Percentiles rank a stretch among this genome's conserved stretches.
These are phyloP conservation scores for Oryzias curvinotus DNA, from an alignment of 2,113 vertebrate species.

Conservation along the genomic window DNA sequence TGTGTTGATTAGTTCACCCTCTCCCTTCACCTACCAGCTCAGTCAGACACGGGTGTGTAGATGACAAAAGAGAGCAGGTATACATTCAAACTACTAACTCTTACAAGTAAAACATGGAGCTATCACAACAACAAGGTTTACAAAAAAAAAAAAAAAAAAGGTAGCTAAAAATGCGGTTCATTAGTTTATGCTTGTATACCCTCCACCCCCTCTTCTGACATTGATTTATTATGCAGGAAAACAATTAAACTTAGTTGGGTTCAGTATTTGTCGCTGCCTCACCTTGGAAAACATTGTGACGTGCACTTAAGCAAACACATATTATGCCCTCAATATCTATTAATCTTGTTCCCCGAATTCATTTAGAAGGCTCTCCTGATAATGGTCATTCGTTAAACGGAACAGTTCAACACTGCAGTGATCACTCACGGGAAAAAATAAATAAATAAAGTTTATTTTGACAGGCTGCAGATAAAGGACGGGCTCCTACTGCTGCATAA, in stretches of 20 bases:
- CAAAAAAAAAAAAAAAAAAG: not conserved
- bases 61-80: slow-evolving; percentile 19
- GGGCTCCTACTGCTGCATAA: not conserved
- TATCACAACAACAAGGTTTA: not conserved
- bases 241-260: slow-evolving; percentile 65
- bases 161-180: slow-evolving; percentile 1
- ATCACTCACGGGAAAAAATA: slow-evolving; percentile 23
- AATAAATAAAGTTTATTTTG: slow-evolving; percentile 25
- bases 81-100: not conserved
- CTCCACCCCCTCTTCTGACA: slow-evolving; percentile 59
- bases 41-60: slow-evolving; percentile 41
- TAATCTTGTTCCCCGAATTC: slow-evolving; percentile 29
- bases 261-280: slow-evolving; percentile 53
- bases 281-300: slow-evolving; percentile 26
- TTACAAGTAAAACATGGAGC: slow-evolving; percentile 10
- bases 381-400: slow-evolving; percentile 53
- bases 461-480: slow-evolving; percentile 4
- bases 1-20: slow-evolving; percentile 39
- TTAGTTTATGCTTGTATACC: slow-evolving; percentile 53
- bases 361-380: slow-evolving; percentile 46
- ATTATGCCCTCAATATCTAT: slow-evolving; percentile 8
- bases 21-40: slow-evolving; percentile 6
- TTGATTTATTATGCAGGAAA: slow-evolving; percentile 74
- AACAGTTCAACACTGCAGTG: slow-evolving; percentile 44
- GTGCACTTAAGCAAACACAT: slow-evolving; percentile 18